phyloP scores from a whole-genome alignment of 92 coral and sea anemone genomes.

The Zoanthus sociatus region DNA sequence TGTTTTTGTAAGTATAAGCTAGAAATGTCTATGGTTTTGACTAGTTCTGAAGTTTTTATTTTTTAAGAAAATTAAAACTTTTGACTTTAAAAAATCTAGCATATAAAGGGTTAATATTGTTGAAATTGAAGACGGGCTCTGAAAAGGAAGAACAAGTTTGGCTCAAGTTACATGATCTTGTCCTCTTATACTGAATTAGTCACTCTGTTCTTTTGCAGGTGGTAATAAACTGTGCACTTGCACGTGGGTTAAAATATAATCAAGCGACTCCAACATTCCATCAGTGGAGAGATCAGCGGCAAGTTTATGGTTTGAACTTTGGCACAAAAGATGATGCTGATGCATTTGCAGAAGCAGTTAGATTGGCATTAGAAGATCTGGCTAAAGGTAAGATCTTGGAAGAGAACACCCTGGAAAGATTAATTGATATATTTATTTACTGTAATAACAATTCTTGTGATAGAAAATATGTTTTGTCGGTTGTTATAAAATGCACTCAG shows the following conservation, averaged over 20 bases:
- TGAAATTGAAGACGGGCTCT: too few species aligned
- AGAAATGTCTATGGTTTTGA: too few species aligned
- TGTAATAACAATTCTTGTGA: neutral
- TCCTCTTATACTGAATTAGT: too few species aligned
- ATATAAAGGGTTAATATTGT: too few species aligned
- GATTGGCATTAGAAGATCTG: slow-evolving; percentile 76
- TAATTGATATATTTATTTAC: neutral
- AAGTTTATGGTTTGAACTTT: slow-evolving; percentile 96
- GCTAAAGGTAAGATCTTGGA: slow-evolving; percentile 33
- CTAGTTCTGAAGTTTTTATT: too few species aligned
- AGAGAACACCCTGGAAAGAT: neutral
- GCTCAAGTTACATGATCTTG: too few species aligned
- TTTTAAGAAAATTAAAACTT: too few species aligned
- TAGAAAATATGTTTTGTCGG: too few species aligned
- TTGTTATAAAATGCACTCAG: too few species aligned
- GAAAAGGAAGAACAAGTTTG: too few species aligned
- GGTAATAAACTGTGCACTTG: slow-evolving; percentile 95
- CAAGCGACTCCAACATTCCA: slow-evolving; percentile 99
- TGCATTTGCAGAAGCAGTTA: slow-evolving; percentile 83
- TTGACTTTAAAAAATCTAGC: too few species aligned
- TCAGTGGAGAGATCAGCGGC: slow-evolving; percentile 99
- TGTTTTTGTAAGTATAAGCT: too few species aligned
- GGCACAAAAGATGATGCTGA: slow-evolving; percentile 92
- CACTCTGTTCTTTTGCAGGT: slow-evolving; percentile 56
- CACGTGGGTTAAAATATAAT: slow-evolving; percentile 90